Base-by-base conservation (phyloP, 2,888 invertebrate genomes). In the Adelognathus sp. region DNA sequence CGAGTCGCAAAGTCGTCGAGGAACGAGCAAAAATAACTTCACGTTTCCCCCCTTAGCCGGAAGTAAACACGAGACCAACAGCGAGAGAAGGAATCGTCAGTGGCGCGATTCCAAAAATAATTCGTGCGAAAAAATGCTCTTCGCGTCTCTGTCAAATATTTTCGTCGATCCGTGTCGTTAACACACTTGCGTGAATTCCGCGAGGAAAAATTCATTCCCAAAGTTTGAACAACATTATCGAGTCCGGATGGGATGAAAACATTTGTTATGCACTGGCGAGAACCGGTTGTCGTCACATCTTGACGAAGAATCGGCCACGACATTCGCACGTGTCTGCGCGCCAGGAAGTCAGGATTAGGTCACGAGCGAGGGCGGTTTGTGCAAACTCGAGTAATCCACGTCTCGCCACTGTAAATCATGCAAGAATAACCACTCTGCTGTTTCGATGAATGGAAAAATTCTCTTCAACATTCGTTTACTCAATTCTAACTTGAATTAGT, bases 331-430 rank as follows among this genome's bases (percentile, higher is more conserved):
- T 41, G n/a, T n/a, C n/a, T n/a, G n/a, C n/a, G n/a, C 63, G 71
- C 52, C 61, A 63, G 71, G 71, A 72, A 72, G 71, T 63, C 54
- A 52, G 31, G 71, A 63, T 72, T 72, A 72, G 61, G 71, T 72
- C 71, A 72, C 41, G 54, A 39, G 63, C 31, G 44, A 58, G 41
- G 41, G 54, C 71, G 50, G 44, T 39, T 54, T 36, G 6, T 36
- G 18, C 24, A 50, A 50, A 50, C 63, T 52, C 16, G n/a, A 31
- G 36, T 31, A 63, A 29, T 58, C 46, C 5, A 24, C 46, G 46
- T 24, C 21, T 50, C 21, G 46, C 46, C 24, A 1, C 46, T 50
- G 46, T 11, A 50, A 50, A 4, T 50, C 4, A 24, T 18, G 9
- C 2, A 7, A 7, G 18, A n/a, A 21, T 36, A 46, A n/a, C 3